Percentiles rank a stretch among this genome's conserved stretches.
phyloP scores from a whole-genome alignment of 2,888 invertebrate species.

The Drosophila pseudotalamancana region DNA sequence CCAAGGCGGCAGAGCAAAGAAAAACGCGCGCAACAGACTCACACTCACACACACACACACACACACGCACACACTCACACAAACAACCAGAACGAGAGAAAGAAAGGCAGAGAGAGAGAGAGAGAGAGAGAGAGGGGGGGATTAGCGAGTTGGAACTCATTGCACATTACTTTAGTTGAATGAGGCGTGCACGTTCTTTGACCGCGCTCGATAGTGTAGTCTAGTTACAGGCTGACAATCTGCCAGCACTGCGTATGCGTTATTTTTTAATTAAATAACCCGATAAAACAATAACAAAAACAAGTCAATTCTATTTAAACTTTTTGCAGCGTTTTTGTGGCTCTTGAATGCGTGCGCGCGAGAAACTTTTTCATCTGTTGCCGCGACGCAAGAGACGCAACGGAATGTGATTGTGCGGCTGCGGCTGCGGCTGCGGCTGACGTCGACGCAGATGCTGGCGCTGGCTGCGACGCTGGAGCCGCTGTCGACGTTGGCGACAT shows the following conservation, averaged over 20 bases:
- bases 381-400: slow-evolving; percentile 49
- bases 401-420: slow-evolving; percentile 55
- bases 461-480: slow-evolving; percentile 3
- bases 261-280: slow-evolving; percentile 35
- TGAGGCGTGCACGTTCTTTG: slow-evolving; percentile 3
- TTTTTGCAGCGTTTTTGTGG: slow-evolving; percentile 16
- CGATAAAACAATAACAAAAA: not conserved
- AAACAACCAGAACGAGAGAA: not conserved
- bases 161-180: slow-evolving; percentile 16
- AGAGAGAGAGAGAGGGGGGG: not conserved
- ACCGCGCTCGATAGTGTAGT: slow-evolving; percentile 33
- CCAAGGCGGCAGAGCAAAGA: slow-evolving; percentile 12
- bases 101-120: not conserved
- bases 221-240: slow-evolving; percentile 46
- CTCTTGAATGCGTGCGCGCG: slow-evolving; percentile 48
- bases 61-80: slow-evolving; percentile 6
- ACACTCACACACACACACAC: slow-evolving; percentile 20
- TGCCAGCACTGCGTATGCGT: slow-evolving; percentile 34
- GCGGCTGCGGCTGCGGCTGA: slow-evolving; percentile 28
- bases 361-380: slow-evolving; percentile 75
- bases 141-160: no score
- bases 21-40: slow-evolving; percentile 51
- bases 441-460: slow-evolving; percentile 35
- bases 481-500: slow-evolving; percentile 24
- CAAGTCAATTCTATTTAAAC: slow-evolving; percentile 19